Evolutionary conservation across 2,797 vertebrate genomes (phyloP), one percentile per base, ranked within the genome.

Genomic region (Falco cherrug): DNA sequence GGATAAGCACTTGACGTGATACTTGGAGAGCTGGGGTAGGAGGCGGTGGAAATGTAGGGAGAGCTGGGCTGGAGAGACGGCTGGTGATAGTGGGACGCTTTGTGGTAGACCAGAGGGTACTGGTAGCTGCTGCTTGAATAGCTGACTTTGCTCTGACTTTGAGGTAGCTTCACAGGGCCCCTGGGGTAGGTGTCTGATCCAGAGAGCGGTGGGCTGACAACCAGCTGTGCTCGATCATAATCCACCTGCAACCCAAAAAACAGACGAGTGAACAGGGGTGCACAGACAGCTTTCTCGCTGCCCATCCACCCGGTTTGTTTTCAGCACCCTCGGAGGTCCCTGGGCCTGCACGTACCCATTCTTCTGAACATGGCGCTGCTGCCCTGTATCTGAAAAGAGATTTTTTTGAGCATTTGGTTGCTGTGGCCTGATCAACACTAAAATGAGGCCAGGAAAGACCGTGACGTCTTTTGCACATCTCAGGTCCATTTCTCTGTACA

Each of bases 131-230:
- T 98, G 59, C 98, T 98, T 28, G 99, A 98, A 97, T 99, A 99
- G 93, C 98, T 98, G 61, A 98, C 97, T 98, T 99, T 99, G 96
- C 97, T 98, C 94, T 99, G 99, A 97, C 98, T 99, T 97, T 99
- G 99, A 99, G 99, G 99, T 99, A 99, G 99, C 98, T 99, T 99
- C 57, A 98, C 93, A 35, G 99, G 99, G 78, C 99, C 99, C 87
- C 99, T 98, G 61, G 99, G 99, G 91, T 99, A 99, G 33, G 99
- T 99, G 97, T 99, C 99, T 0, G 98, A 99, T 48, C 98, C 98
- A 16, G 98, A 98, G 41, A 99, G 98, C 14, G 99, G 98, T 37
- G 99, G 99, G 88, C 99, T 99, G 92, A 99, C 95, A 5, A 99
- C 99, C 93, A 99, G 98, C 89, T 99, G 98, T 7, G 98, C 97